Conservation (phyloP, 2,113 vertebrate species). For the Pholis gunnellus region DNA sequence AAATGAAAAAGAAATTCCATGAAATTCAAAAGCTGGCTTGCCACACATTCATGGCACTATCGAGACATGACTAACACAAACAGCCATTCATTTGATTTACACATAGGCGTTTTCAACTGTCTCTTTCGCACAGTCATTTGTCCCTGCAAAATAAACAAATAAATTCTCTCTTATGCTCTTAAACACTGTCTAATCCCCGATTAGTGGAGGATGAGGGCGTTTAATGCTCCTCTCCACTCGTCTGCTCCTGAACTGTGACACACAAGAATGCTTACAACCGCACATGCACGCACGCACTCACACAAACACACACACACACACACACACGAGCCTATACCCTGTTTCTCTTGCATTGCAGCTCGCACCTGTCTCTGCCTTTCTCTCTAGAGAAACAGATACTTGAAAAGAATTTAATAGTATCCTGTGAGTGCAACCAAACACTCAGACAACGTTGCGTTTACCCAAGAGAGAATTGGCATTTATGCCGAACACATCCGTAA, state of each 20-base stretch:
- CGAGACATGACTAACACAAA: constrained; percentile 45
- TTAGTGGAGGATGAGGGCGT: constrained; percentile 69
- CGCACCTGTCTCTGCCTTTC: neutral
- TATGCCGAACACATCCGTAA: constrained; percentile 15
- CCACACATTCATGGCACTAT: constrained; percentile 12
- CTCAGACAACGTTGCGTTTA: constrained; percentile 38
- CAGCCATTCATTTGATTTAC: constrained; percentile 46
- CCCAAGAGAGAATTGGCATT: constrained; percentile 21
- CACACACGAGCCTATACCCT: neutral
- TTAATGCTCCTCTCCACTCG: constrained; percentile 73
- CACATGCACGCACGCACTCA: constrained; percentile 13
- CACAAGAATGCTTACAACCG: constrained; percentile 50
- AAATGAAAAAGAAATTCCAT: constrained; percentile 28
- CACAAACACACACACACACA: neutral
- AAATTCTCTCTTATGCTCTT: constrained; percentile 71
- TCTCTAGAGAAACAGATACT: constrained; percentile 46
- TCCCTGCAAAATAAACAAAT: no score
- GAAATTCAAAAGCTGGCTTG: constrained; percentile 44
- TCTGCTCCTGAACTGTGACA: constrained; percentile 72
- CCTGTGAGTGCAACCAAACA: constrained; percentile 44
- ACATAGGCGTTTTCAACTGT: constrained; percentile 50
- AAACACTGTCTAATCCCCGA: constrained; percentile 78
- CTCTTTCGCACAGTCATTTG: constrained; percentile 47
- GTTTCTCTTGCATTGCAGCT: neutral
- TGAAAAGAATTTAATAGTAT: constrained; percentile 52